Conservation (phyloP, 2,113 vertebrate genomes). For the Drymodes brunneopygia region DNA sequence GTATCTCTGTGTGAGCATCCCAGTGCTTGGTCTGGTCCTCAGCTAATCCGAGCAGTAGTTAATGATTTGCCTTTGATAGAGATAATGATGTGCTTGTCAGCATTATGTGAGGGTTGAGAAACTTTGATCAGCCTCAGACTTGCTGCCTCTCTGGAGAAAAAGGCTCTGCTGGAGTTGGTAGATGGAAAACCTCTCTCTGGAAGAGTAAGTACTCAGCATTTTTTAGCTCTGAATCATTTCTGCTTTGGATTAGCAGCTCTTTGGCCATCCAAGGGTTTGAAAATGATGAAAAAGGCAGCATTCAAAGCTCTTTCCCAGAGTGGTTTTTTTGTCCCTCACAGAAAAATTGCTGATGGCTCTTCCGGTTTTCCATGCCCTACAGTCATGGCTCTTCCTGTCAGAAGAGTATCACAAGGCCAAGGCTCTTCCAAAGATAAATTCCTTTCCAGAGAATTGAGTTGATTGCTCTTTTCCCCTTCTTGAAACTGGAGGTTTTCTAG, state of each 20-base stretch:
- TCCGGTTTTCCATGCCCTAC: neutral
- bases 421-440: neutral
- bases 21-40: neutral
- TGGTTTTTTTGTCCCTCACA: neutral
- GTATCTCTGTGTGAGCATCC: neutral
- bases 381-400: neutral
- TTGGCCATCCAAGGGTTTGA: neutral
- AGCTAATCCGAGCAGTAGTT: neutral
- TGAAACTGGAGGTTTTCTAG: neutral
- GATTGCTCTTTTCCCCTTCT: neutral
- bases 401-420: neutral
- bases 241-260: neutral
- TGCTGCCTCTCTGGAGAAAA: neutral
- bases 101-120: neutral
- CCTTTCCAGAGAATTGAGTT: neutral
- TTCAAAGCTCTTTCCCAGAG: fast-evolving
- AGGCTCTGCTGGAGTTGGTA: neutral
- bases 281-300: neutral
- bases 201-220: conserved; percentile 11
- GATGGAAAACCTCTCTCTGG: neutral
- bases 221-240: neutral
- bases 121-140: neutral
- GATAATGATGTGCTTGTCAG: conserved; percentile 20
- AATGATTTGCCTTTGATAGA: conserved; percentile 51
- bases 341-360: neutral